Evolutionary conservation across 2,797 vertebrate genomes (phyloP).

Genomic region (Chrysocyon brachyurus): DNA sequence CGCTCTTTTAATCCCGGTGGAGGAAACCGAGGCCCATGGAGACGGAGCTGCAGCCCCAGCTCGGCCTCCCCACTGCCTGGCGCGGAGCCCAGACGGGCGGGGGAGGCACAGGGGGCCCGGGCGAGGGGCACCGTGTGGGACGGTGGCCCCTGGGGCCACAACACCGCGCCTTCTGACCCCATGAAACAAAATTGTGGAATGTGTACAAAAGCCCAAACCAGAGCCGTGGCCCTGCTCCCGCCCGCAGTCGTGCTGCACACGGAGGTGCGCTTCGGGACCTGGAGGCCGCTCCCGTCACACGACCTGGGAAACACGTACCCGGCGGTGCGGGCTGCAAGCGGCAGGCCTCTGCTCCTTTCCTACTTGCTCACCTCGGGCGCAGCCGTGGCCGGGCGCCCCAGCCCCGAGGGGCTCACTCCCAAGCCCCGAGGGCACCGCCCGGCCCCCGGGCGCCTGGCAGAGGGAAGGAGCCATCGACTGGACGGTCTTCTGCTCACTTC

Average conservation of each 20-base stretch:
- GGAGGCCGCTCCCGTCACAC: no score
- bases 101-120: fast-evolving
- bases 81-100: fast-evolving
- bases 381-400: neutral
- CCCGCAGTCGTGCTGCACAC: no score
- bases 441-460: fast-evolving
- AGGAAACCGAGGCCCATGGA: neutral
- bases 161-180: neutral
- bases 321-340: neutral
- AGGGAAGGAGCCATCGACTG: neutral
- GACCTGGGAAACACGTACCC: neutral
- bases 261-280: no score
- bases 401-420: fast-evolving
- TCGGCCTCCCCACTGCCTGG: fast-evolving
- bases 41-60: neutral
- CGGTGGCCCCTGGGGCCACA: fast-evolving
- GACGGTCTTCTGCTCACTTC: neutral
- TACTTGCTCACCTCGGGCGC: neutral
- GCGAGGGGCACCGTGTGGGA: neutral
- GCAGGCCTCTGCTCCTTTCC: neutral
- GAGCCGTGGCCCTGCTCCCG: neutral
- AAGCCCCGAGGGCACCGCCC: fast-evolving
- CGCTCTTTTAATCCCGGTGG: neutral
- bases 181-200: neutral
- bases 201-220: neutral